A percentile compares a stretch with the other conserved stretches of the same genome.
Evolutionary conservation across 2,888 invertebrate species (phyloP).

Genomic region (Lydus trimaculatus): DNA sequence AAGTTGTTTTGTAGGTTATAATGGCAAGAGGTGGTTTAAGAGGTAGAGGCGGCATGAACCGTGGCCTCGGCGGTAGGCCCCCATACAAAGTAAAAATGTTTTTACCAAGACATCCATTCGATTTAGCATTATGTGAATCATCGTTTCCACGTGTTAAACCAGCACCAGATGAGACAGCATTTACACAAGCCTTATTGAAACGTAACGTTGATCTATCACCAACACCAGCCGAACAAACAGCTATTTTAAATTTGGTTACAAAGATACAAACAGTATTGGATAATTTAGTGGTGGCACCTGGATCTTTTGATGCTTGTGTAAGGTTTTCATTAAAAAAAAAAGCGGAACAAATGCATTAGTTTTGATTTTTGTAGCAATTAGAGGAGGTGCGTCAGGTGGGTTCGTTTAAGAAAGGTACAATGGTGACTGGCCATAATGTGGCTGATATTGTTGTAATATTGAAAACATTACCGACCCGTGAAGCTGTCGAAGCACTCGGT

Average conservation of each 20-base stretch:
- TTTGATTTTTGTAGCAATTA: slow-evolving; percentile 70
- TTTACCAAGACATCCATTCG: slow-evolving; percentile 83
- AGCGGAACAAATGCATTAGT: slow-evolving; percentile 4
- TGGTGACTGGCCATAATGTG: slow-evolving; percentile 93
- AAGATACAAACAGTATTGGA: slow-evolving; percentile 95
- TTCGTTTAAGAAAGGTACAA: slow-evolving; percentile 97
- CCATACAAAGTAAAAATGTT: slow-evolving; percentile 70
- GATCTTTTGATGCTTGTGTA: slow-evolving; percentile 94
- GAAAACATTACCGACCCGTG: slow-evolving; percentile 94
- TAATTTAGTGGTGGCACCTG: slow-evolving; percentile 92
- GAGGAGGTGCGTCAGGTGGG: slow-evolving; percentile 97
- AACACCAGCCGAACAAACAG: slow-evolving; percentile 87
- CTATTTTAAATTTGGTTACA: slow-evolving; percentile 91
- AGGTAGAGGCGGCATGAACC: slow-evolving; percentile 68
- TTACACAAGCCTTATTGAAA: slow-evolving; percentile 90
- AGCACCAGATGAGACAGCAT: slow-evolving; percentile 81
- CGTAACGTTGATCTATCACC: slow-evolving; percentile 93
- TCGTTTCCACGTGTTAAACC: slow-evolving; percentile 87
- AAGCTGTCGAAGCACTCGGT: slow-evolving; percentile 91
- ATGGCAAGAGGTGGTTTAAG: slow-evolving; percentile 81
- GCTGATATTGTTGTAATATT: slow-evolving; percentile 97
- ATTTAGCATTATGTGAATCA: slow-evolving; percentile 85
- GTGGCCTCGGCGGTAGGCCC: slow-evolving; percentile 72
- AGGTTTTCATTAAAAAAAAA: slow-evolving; percentile 55
- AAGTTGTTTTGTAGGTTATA: slow-evolving; percentile 35